phyloP scores from a whole-genome alignment of 2,797 vertebrate genomes.

The Ptychobarbus kaznakovi region DNA sequence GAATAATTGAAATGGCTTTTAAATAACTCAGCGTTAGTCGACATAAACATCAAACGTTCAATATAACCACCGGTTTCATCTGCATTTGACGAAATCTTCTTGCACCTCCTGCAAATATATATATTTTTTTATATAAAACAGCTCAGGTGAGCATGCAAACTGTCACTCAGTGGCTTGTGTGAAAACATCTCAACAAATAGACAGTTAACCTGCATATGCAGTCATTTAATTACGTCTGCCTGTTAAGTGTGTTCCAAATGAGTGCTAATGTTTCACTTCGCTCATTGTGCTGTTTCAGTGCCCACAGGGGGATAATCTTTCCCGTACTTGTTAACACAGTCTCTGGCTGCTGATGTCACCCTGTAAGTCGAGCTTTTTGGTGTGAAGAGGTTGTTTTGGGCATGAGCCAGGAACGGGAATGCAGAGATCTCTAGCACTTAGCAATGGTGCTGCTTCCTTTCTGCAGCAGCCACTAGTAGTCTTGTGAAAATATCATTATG shows the following conservation, averaged over 20 bases:
- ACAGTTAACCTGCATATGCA: slow-evolving; percentile 4
- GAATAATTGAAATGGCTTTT: slow-evolving; percentile 2
- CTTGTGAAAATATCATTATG: slow-evolving; percentile 43
- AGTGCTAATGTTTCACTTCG: slow-evolving; percentile 19
- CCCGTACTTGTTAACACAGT: slow-evolving; percentile 36
- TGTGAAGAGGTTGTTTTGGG: slow-evolving; percentile 25
- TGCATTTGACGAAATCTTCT: not conserved
- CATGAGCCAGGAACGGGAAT: slow-evolving; percentile 22
- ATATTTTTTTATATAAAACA: not conserved
- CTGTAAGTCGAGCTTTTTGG: slow-evolving; percentile 37
- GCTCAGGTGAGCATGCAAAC: not conserved
- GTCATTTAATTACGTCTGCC: slow-evolving; percentile 14
- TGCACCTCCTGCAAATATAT: not conserved
- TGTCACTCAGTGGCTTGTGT: not conserved
- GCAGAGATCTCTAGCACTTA: not conserved
- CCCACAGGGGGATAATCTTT: slow-evolving; percentile 33
- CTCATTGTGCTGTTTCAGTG: slow-evolving; percentile 33
- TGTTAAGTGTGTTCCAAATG: slow-evolving; percentile 12
- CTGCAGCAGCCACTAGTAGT: slow-evolving; percentile 41
- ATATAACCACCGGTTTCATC: not conserved
- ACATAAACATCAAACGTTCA: not conserved
- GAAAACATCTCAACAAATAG: slow-evolving; percentile 2
- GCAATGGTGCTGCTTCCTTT: slow-evolving; percentile 31
- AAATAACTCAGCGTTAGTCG: not conserved
- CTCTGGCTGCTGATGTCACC: slow-evolving; percentile 25